These are phyloP conservation scores for Priocnemis perturbator DNA, from an alignment of 2,888 invertebrate species.

Conservation along the genomic window DNA sequence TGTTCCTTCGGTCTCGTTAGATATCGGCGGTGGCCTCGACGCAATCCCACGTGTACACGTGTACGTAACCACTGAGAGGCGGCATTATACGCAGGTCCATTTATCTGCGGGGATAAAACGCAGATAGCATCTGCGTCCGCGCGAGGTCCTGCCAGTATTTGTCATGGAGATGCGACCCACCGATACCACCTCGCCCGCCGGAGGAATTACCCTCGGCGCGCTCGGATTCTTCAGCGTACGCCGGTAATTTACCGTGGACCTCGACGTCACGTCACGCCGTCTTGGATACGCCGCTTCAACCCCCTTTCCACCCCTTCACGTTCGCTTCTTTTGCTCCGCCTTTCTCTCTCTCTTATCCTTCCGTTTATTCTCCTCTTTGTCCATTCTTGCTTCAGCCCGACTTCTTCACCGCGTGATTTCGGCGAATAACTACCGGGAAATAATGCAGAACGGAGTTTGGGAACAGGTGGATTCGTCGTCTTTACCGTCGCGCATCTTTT, in stretches of 20 bases:
- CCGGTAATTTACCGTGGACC: slow-evolving; percentile 64
- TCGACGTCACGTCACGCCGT: slow-evolving; percentile 47
- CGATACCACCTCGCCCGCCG: slow-evolving; percentile 63
- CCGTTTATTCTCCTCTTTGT: slow-evolving; percentile 20
- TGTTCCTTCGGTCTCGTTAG: background rate
- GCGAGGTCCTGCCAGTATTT: slow-evolving; percentile 74
- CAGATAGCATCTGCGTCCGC: slow-evolving; percentile 71
- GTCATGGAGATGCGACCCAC: slow-evolving; percentile 71
- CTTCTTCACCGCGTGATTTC: slow-evolving; percentile 3
- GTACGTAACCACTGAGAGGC: slow-evolving; percentile 46
- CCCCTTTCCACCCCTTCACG: slow-evolving; percentile 1
- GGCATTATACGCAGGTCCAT: slow-evolving; percentile 68
- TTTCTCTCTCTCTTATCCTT: slow-evolving; percentile 11
- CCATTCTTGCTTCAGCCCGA: slow-evolving; percentile 16
- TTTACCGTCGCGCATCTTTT: background rate
- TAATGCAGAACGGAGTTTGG: slow-evolving; percentile 17
- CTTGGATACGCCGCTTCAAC: slow-evolving; percentile 15
- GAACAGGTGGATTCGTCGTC: slow-evolving; percentile 23
- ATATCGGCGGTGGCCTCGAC: slow-evolving; percentile 26
- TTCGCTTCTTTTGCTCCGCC: slow-evolving; percentile 14
- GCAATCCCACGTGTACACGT: slow-evolving; percentile 34
- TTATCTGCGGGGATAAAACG: slow-evolving; percentile 68
- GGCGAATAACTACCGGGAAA: slow-evolving; percentile 19
- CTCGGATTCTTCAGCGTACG: slow-evolving; percentile 66
- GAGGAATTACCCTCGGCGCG: slow-evolving; percentile 57